These are phyloP conservation scores for Aleadryas rufinucha DNA, from an alignment of 2,113 vertebrate genomes.

Conservation along the genomic window DNA sequence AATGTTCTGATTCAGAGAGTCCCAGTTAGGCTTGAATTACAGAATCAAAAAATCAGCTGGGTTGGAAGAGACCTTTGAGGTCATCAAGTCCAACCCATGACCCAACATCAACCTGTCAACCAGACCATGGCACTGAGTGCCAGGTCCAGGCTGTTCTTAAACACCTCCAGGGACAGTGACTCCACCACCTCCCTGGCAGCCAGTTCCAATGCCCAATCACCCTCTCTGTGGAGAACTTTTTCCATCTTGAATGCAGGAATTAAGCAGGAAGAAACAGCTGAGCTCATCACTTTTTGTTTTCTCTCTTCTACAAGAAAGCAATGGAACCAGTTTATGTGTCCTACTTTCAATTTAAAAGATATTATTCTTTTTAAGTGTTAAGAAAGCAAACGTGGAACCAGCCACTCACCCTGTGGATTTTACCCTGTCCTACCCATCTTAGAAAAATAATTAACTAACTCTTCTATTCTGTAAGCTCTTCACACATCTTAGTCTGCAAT, in stretches of 20 bases:
- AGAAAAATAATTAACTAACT: constrained; percentile 51
- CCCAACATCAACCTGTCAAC: background rate
- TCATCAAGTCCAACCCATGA: background rate
- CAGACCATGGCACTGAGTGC: background rate
- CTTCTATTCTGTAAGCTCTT: constrained; percentile 37
- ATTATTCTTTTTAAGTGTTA: constrained; percentile 45
- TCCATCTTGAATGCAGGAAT: background rate
- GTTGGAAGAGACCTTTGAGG: background rate
- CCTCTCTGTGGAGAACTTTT: background rate
- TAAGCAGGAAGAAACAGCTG: background rate
- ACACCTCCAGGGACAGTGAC: background rate
- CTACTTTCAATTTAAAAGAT: constrained; percentile 36
- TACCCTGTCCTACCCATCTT: background rate
- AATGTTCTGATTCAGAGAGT: background rate
- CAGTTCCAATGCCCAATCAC: background rate
- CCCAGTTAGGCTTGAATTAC: background rate
- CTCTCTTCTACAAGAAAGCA: background rate
- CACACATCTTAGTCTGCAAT: constrained; percentile 51
- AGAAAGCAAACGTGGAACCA: background rate
- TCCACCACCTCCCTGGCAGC: background rate
- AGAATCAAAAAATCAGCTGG: background rate
- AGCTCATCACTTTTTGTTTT: background rate
- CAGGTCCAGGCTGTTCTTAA: background rate
- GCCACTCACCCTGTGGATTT: constrained; percentile 33
- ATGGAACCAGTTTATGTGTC: constrained; percentile 49